Evolutionary conservation across 2,888 invertebrate genomes (phyloP).

Genomic region (Limenitis camilla): DNA sequence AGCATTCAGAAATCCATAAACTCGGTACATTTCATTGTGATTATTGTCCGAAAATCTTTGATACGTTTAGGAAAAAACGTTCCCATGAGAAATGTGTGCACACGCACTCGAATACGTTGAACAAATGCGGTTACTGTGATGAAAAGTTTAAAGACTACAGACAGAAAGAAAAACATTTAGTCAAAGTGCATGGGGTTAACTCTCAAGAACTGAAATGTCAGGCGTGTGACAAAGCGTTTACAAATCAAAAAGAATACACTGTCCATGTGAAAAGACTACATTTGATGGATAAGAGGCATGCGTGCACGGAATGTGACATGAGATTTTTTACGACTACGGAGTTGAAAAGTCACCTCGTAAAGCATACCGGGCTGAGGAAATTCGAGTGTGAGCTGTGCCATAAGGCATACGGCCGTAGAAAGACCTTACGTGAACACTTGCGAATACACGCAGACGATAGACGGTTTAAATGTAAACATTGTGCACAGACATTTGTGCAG

Average conservation of each 20-base stretch:
- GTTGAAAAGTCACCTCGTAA: slow-evolving; percentile 33
- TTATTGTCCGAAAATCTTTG: slow-evolving; percentile 61
- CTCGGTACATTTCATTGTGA: slow-evolving; percentile 46
- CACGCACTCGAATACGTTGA: slow-evolving; percentile 33
- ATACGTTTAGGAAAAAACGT: slow-evolving; percentile 56
- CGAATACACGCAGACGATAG: slow-evolving; percentile 37
- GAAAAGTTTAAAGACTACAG: slow-evolving; percentile 36
- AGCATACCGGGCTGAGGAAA: slow-evolving; percentile 28
- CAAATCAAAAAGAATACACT: slow-evolving; percentile 27
- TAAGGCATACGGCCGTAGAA: slow-evolving; percentile 29
- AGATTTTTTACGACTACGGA: slow-evolving; percentile 27
- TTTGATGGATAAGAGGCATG: slow-evolving; percentile 36
- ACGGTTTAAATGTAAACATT: slow-evolving; percentile 34
- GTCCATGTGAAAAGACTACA: slow-evolving; percentile 40
- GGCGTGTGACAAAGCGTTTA: slow-evolving; percentile 36
- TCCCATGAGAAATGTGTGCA: slow-evolving; percentile 62
- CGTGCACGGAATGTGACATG: slow-evolving; percentile 34
- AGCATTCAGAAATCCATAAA: slow-evolving; percentile 46
- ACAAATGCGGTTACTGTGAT: slow-evolving; percentile 37
- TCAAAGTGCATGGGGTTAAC: slow-evolving; percentile 29
- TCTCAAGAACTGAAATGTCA: slow-evolving; percentile 28
- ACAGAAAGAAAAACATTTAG: slow-evolving; percentile 33
- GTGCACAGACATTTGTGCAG: slow-evolving; percentile 35
- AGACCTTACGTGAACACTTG: slow-evolving; percentile 37
- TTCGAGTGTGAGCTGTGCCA: slow-evolving; percentile 34